Base-by-base conservation (phyloP, 1,140 invertebrate genomes). In the Manduca sexta region DNA sequence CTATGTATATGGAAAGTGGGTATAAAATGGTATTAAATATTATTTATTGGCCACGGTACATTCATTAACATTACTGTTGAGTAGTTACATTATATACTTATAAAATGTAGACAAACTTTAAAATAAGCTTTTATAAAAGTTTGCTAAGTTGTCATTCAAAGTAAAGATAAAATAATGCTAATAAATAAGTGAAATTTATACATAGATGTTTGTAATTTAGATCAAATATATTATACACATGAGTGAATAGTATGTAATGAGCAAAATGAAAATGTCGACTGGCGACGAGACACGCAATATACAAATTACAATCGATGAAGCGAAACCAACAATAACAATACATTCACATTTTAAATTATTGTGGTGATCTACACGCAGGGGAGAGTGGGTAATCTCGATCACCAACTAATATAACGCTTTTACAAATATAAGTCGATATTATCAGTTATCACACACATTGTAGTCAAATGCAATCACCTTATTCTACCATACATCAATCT, bases 11-110 rank as follows among this genome's bases (percentile, higher is more conserved):
- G 74, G 75, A 69, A 70, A 80, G 69, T 75, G 77, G 79, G 79
- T 83, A 84, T 60, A 84, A 84, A 84, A 84, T 75, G 74, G 72
- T 83, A 80, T 77, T 80, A 78, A 72, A 78, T 80, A 77, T 71
- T 76, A 74, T 74, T 76, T 76, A 83, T 83, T 83, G 81, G 79
- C 81, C 77, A 77, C 81, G 69, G 68, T 84, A 79, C 52, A 63
- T 63, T 63, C 18, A 49, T 49, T 15, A 44, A 13, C 8, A 52
- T 49, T 50, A 77, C 69, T 66, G 69, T 73, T 68, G 64, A 64
- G 61, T 79, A 71, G 58, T 72, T 63, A 63, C 69, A 62, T 60
- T 63, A 40, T 55, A 45, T 45, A 49, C 49, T 29, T 38, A 37
- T 49, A 40, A 67, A 49, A 56, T 44, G 48, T 60, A 63, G 45